Evolutionary conservation across 1,140 invertebrate genomes (phyloP), one percentile per base, ranked within the genome.

Genomic region (Triops cancriformis): DNA sequence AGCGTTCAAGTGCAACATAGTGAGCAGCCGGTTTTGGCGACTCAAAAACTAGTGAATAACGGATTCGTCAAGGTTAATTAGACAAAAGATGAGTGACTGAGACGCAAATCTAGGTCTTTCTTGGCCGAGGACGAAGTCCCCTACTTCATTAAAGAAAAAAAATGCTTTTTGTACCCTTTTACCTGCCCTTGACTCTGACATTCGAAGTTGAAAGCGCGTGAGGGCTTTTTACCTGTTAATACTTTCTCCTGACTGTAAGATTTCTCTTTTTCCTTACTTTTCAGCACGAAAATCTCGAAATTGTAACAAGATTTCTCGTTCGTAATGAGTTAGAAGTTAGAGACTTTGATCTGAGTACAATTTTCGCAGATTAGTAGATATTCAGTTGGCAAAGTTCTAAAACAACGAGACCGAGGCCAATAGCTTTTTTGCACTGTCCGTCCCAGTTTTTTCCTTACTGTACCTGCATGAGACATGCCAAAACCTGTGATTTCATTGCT

Each of bases 21-120:
- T 64, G 51, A 18, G 10, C 14, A 64, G 51, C 51, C 51, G 10
- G 51, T 64, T n/a, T 64, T 64, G 51, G 14, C 51, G 5, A 64
- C 18, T 64, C 14, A 64, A 64, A 14, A 18, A 23, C 18, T 64
- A 6, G n/a, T 14, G 51, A 64, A 23, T 64, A 64, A 64, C 51
- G 51, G 51, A 64, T 64, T 64, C 51, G 23, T 64, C 51, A 64
- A 64, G 51, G 51, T 64, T 64, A 64, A 64, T 64, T 64, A 64
- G 23, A 23, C 51, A 23, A 6, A 37, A 37, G 31, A n/a, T 23
- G 0, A 7, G 18, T 64, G 45, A 11, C 3, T 64, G 51, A 1
- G 14, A 4, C 18, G 18, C 6, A 64, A 64, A 64, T 64, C 10
- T 64, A 7, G 31, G 31, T 37, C 31, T 37, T 37, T 37, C 31